A percentile compares a stretch with the other conserved stretches of the same genome.
Evolutionary conservation across 2,113 vertebrate genomes (phyloP).

Genomic region (Sardina pilchardus): DNA sequence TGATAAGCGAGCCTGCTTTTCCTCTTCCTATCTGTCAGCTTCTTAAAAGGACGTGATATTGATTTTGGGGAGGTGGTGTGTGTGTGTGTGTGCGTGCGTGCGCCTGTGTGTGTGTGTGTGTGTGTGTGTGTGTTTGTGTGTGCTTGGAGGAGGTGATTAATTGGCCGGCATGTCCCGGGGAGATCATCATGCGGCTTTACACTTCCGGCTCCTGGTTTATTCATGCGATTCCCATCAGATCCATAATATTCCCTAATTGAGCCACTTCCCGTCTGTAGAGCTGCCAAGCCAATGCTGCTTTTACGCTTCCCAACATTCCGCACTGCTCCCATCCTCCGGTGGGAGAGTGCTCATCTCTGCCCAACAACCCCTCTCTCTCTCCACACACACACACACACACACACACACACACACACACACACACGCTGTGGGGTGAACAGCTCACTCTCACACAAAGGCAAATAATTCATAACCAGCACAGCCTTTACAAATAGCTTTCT

Average conservation of each 20-base stretch:
- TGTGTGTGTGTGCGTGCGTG: too few relatives aligned
- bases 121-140: slow-evolving; percentile 16
- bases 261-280: slow-evolving; percentile 26
- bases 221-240: slow-evolving; percentile 39
- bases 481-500: slow-evolving; percentile 24
- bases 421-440: background rate
- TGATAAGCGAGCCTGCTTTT: background rate
- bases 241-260: slow-evolving; percentile 31
- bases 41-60: background rate
- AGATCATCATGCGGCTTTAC: slow-evolving; percentile 42
- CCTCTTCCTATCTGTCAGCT: background rate
- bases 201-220: slow-evolving; percentile 47
- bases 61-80: background rate
- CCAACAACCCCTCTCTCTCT: background rate
- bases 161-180: slow-evolving; percentile 33
- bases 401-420: slow-evolving; percentile 23
- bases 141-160: slow-evolving; percentile 39
- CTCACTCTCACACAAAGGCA: background rate
- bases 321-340: background rate
- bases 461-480: slow-evolving; percentile 34
- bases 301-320: background rate
- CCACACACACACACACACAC: slow-evolving; percentile 20
- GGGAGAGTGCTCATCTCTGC: background rate
- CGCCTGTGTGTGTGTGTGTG: slow-evolving; percentile 18
- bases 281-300: background rate